phyloP scores from a whole-genome alignment of 1,140 invertebrate species.

The Armadillidium nasatum region DNA sequence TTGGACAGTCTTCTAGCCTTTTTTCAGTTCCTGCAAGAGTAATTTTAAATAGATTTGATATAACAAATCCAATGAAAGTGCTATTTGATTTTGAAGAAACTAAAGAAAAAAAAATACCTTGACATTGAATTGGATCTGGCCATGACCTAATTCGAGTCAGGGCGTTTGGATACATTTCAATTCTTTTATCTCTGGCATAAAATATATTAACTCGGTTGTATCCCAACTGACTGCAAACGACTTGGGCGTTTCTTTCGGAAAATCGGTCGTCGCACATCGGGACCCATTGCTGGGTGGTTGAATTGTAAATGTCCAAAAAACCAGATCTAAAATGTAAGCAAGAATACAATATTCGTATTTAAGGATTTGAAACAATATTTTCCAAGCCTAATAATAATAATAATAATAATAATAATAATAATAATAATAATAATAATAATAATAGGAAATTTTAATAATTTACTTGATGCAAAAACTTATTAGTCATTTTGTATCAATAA shows the following conservation, averaged over 20 bases:
- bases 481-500: too few species aligned
- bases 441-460: too few species aligned
- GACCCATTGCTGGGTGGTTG: slow-evolving; percentile 90
- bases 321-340: slow-evolving; percentile 48
- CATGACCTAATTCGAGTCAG: slow-evolving; percentile 82
- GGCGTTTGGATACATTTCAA: slow-evolving; percentile 82
- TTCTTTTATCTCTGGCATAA: slow-evolving; percentile 69
- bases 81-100: not conserved
- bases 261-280: slow-evolving; percentile 93
- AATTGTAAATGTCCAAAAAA: slow-evolving; percentile 93
- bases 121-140: slow-evolving; percentile 81
- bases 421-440: too few species aligned
- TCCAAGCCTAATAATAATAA: too few species aligned
- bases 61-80: not conserved
- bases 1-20: slow-evolving; percentile 77
- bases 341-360: too few species aligned
- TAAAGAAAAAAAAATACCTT: slow-evolving; percentile 50
- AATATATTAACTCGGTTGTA: slow-evolving; percentile 82
- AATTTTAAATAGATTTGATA: not conserved
- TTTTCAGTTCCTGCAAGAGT: slow-evolving; percentile 67
- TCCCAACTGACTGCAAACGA: slow-evolving; percentile 91
- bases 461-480: too few species aligned
- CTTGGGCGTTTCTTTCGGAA: slow-evolving; percentile 87
- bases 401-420: too few species aligned
- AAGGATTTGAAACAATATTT: too few species aligned